phyloP scores from a whole-genome alignment of 2,797 vertebrate species.

The Tokudaia tokunoshimensis region DNA sequence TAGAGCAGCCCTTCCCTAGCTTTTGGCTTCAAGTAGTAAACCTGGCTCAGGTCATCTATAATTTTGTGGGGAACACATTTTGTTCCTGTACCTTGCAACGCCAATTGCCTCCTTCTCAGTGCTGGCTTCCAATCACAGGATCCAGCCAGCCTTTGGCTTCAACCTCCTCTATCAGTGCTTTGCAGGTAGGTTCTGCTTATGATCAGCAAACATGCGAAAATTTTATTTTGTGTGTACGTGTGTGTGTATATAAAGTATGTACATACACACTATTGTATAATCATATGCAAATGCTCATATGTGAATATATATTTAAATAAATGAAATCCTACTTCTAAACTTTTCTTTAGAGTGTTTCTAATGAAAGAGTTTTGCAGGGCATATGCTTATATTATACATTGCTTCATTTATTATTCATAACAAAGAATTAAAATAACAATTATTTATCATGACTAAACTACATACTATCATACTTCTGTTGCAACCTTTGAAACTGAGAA shows the following conservation, averaged over 20 bases:
- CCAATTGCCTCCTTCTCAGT: conserved; percentile 57
- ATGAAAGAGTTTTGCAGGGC: conserved; percentile 14
- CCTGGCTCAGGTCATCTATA: conserved; percentile 67
- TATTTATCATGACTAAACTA: background rate
- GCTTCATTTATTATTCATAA: conserved; percentile 43
- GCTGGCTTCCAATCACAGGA: conserved; percentile 52
- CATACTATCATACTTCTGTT: conserved; percentile 17
- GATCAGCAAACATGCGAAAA: conserved; percentile 17
- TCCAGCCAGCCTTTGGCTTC: conserved; percentile 50
- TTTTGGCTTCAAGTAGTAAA: conserved; percentile 67
- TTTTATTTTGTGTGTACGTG: background rate
- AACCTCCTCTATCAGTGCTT: background rate
- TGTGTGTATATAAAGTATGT: background rate
- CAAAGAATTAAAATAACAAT: conserved; percentile 25
- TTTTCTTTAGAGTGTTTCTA: conserved; percentile 7
- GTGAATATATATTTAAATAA: conserved; percentile 17
- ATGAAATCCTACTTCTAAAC: background rate
- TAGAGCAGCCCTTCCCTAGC: conserved; percentile 27
- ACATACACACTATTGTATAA: background rate
- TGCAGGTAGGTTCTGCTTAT: conserved; percentile 62
- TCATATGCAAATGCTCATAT: background rate
- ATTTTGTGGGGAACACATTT: conserved; percentile 75
- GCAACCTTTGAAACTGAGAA: background rate
- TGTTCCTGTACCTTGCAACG: conserved; percentile 60
- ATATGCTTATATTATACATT: background rate